phyloP scores from a whole-genome alignment of 1,140 invertebrate species.

The Aphelinus certus region DNA sequence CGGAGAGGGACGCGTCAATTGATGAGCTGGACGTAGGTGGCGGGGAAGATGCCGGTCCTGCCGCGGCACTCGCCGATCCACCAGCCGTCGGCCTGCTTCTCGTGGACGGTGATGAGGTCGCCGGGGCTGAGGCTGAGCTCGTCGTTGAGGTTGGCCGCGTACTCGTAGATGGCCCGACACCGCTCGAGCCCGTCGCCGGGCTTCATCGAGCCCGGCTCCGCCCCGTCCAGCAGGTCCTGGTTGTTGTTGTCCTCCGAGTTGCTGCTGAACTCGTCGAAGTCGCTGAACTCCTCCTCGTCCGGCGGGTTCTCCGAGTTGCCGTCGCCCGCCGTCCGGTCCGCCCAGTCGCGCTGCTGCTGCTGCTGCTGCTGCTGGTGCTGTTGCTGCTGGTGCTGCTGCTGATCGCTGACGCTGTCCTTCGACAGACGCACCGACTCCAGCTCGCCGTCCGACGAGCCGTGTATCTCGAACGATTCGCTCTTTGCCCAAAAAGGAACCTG shows the following conservation, averaged over 20 bases:
- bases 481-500: slow-evolving; percentile 83
- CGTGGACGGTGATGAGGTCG: slow-evolving; percentile 87
- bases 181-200: slow-evolving; percentile 67
- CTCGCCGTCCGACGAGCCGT: slow-evolving; percentile 71
- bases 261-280: slow-evolving; percentile 68
- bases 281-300: slow-evolving; percentile 63
- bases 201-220: slow-evolving; percentile 43
- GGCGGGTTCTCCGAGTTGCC: slow-evolving; percentile 74
- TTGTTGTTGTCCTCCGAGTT: slow-evolving; percentile 64
- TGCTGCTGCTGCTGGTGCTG: slow-evolving; percentile 63
- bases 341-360: slow-evolving; percentile 68
- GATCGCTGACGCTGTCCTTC: slow-evolving; percentile 59
- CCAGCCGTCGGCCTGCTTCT: slow-evolving; percentile 94
- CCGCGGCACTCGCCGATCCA: slow-evolving; percentile 91
- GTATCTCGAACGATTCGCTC: slow-evolving; percentile 68
- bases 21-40: slow-evolving; percentile 85
- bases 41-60: slow-evolving; percentile 89
- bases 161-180: slow-evolving; percentile 88
- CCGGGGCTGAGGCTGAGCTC: slow-evolving; percentile 86
- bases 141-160: slow-evolving; percentile 87
- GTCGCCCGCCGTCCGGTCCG: slow-evolving; percentile 82
- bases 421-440: slow-evolving; percentile 61
- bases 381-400: slow-evolving; percentile 6
- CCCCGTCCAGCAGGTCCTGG: slow-evolving; percentile 52
- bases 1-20: slow-evolving; percentile 39